A percentile compares a stretch with the other conserved stretches of the same genome.
These are phyloP conservation scores for Orthonevra nobilis DNA, from an alignment of 2,888 invertebrate species.

Conservation along the genomic window DNA sequence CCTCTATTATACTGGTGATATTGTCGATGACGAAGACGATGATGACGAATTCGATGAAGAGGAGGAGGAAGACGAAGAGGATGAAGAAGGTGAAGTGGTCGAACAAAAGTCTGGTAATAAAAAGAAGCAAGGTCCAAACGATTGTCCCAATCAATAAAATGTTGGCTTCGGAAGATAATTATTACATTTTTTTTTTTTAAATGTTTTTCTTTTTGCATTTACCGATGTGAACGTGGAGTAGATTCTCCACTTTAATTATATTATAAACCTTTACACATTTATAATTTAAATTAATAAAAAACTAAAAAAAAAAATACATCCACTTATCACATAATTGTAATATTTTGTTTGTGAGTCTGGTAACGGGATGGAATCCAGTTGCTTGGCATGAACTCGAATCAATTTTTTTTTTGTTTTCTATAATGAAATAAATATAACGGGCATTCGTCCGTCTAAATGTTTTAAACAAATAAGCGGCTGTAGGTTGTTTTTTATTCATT, in stretches of 20 bases:
- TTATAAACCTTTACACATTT: conserved; percentile 25
- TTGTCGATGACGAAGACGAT: conserved; percentile 89
- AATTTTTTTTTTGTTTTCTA: conserved; percentile 47
- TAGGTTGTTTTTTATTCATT: no score
- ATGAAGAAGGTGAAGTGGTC: conserved; percentile 82
- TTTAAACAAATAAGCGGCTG: conserved; percentile 68
- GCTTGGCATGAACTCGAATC: conserved; percentile 6
- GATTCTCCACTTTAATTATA: conserved; percentile 3
- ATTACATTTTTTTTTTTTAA: not conserved
- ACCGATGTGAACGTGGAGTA: conserved; percentile 15
- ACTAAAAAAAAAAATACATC: no score
- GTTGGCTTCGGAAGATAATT: conserved; percentile 27
- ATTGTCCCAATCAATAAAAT: conserved; percentile 87
- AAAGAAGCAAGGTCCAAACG: conserved; percentile 81
- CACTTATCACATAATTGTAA: conserved; percentile 53
- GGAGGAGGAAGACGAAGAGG: conserved; percentile 81
- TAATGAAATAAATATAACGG: conserved; percentile 44
- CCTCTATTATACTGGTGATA: conserved; percentile 96
- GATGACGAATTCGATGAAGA: conserved; percentile 84
- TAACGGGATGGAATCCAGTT: conserved; percentile 40
- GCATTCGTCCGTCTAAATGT: conserved; percentile 46
- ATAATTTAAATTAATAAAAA: no score
- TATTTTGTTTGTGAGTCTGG: conserved; percentile 34
- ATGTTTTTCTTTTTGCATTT: conserved; percentile 35
- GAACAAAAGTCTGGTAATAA: conserved; percentile 74